Conservation (phyloP, 2,888 invertebrate genomes). For the Xylota segnis region DNA sequence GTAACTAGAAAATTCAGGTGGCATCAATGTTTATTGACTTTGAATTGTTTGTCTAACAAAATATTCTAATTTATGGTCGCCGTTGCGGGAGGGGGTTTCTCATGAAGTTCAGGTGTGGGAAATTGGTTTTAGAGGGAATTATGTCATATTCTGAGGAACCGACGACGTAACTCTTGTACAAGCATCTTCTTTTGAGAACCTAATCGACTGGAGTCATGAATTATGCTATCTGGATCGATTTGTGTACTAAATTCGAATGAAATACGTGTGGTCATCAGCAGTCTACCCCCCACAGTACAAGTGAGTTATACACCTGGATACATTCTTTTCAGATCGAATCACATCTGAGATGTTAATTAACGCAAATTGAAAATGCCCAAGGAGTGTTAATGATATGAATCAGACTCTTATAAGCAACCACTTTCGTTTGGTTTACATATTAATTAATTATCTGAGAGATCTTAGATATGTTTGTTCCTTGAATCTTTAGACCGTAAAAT, state of each 20-base stretch:
- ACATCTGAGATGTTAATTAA: slow-evolving; percentile 24
- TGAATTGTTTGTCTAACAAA: slow-evolving; percentile 52
- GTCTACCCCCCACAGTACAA: background rate
- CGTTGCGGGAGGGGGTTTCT: background rate
- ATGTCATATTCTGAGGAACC: no score
- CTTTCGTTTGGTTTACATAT: slow-evolving; percentile 3
- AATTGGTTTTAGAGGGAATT: slow-evolving; percentile 19
- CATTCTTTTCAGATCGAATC: slow-evolving; percentile 7
- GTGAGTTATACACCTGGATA: background rate
- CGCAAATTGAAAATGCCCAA: background rate
- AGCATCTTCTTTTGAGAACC: no score
- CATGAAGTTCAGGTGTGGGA: slow-evolving; percentile 42
- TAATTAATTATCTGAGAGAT: slow-evolving; percentile 8
- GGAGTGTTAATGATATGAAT: slow-evolving; percentile 11
- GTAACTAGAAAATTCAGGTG: slow-evolving; percentile 54
- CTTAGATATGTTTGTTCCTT: background rate
- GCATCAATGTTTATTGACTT: slow-evolving; percentile 63
- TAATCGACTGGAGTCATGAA: no score
- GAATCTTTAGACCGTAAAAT: background rate
- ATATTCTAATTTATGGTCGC: slow-evolving; percentile 52
- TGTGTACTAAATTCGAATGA: background rate
- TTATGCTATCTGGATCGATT: no score
- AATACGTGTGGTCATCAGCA: slow-evolving; percentile 1
- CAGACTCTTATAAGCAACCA: slow-evolving; percentile 23
- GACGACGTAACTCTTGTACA: no score